Conservation (phyloP, 2,888 invertebrate species). For the Blastobasis adustella region DNA sequence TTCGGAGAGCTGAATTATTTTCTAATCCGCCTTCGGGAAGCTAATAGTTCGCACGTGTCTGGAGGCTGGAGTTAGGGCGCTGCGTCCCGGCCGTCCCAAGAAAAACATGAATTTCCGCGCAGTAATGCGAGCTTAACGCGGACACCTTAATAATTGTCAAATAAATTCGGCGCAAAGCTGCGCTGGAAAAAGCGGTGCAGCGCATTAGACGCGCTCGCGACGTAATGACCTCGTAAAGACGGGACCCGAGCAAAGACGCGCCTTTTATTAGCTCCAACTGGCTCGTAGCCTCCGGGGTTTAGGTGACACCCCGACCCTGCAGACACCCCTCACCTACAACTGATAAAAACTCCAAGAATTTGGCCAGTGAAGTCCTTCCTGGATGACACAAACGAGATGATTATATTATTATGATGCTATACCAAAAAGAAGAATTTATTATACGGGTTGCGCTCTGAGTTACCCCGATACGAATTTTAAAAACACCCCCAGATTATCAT, state of each 20-base stretch:
- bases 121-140: constrained; percentile 65
- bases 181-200: constrained; percentile 48
- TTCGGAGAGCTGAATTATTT: constrained; percentile 71
- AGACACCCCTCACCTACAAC: not conserved
- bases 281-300: too few relatives aligned
- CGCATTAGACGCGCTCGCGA: constrained; percentile 31
- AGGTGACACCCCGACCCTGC: too few relatives aligned
- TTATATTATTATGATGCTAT: too few relatives aligned
- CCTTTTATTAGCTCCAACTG: constrained; percentile 3
- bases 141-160: constrained; percentile 73
- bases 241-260: constrained; percentile 19
- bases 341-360: not conserved
- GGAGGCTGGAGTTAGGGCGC: constrained; percentile 58
- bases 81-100: constrained; percentile 51
- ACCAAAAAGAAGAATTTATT: too few relatives aligned
- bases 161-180: constrained; percentile 63
- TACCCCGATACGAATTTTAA: not conserved
- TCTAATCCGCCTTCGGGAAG: constrained; percentile 67
- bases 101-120: constrained; percentile 69
- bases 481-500: not conserved
- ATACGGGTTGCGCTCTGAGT: too few relatives aligned
- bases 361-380: not conserved
- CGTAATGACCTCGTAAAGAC: constrained; percentile 64
- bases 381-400: not conserved
- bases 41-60: constrained; percentile 73